Evolutionary conservation across 2,888 invertebrate genomes (phyloP).

Genomic region (Lasioglossum zephyrum): DNA sequence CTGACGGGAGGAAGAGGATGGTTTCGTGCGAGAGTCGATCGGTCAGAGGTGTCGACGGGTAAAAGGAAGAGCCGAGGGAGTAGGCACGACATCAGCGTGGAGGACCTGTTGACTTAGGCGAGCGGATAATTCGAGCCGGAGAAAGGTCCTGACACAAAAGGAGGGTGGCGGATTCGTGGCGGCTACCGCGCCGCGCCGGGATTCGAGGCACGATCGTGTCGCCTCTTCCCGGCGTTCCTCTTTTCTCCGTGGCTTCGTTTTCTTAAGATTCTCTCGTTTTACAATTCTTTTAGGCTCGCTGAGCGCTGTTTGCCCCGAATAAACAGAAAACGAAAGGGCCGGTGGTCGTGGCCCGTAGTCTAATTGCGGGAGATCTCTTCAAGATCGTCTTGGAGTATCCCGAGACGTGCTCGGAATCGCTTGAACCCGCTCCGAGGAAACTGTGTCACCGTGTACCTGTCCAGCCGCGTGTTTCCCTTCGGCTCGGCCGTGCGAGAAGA

Average conservation of each 20-base stretch:
- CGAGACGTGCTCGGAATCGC: conserved; percentile 7
- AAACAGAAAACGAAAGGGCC: conserved; percentile 68
- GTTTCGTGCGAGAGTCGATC: conserved; percentile 43
- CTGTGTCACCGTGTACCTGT: conserved; percentile 37
- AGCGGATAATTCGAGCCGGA: conserved; percentile 68
- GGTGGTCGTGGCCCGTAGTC: conserved; percentile 49
- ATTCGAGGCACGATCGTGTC: conserved; percentile 54
- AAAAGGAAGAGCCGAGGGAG: conserved; percentile 44
- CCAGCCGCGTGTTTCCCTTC: background rate
- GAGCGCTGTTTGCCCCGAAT: conserved; percentile 69
- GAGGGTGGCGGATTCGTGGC: conserved; percentile 68
- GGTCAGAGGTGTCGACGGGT: conserved; percentile 59
- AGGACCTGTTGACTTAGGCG: conserved; percentile 74
- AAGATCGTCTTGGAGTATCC: conserved; percentile 9
- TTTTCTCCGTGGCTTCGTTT: conserved; percentile 35
- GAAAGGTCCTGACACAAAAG: conserved; percentile 68
- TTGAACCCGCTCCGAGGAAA: background rate
- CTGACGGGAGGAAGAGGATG: conserved; percentile 16
- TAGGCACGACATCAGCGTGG: conserved; percentile 50
- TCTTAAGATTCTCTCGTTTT: conserved; percentile 20
- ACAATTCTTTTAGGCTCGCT: conserved; percentile 17
- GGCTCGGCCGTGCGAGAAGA: background rate
- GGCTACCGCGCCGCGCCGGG: conserved; percentile 26
- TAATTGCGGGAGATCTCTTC: conserved; percentile 61
- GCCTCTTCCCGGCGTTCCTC: conserved; percentile 32